Base-by-base conservation (phyloP, 2,113 vertebrate species). In the human region DNA sequence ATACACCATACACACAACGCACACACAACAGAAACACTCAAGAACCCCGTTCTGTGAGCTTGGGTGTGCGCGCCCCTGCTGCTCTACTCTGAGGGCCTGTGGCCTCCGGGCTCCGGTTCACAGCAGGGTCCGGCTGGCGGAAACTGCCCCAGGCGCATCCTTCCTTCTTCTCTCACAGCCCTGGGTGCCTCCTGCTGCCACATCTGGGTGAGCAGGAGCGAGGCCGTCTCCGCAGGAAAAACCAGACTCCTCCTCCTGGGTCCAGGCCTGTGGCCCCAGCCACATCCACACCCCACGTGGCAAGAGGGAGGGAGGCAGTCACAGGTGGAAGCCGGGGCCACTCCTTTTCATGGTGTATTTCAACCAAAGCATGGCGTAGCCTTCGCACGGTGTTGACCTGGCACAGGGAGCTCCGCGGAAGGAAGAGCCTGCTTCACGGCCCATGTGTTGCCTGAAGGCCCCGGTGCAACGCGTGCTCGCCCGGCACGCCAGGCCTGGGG, bases 401-500 rank as follows among this genome's bases (percentile, higher is more conserved):
- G 32, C 16, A n/a, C 32, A n/a, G 14, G 32, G 30, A n/a, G 66
- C 66, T 35, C 66, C 6, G 3, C 0, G 30, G 61, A 64, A 30
- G 61, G 12, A 8, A 2, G 12, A 0, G 2, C 12, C 61, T 64
- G 27, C 61, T 1, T 13, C 12, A 14, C 0, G 1, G 61, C 61
- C 61, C 11, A 6, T 1, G 61, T 64, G 61, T 30, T 30, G 27
- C 27, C 61, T 6, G 27, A 30, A 64, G 61, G 12, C 27, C 61
- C 25, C 12, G 5, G 61, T 64, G 61, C 27, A 64, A 30, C 11
- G 5, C 25, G 1, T 1, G 61, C 27, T 64, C 12, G 5, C 12
- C 27, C 6, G 27, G 27, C 61, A 30, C 0, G 2, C 27, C 25
- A 61, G 59, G 59, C 59, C 59, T 4, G 25, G 59, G 11, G 59